Evolutionary conservation across 1,140 invertebrate genomes (phyloP), one percentile per base, ranked within the genome.

Genomic region (Panagrolaimus sp.): DNA sequence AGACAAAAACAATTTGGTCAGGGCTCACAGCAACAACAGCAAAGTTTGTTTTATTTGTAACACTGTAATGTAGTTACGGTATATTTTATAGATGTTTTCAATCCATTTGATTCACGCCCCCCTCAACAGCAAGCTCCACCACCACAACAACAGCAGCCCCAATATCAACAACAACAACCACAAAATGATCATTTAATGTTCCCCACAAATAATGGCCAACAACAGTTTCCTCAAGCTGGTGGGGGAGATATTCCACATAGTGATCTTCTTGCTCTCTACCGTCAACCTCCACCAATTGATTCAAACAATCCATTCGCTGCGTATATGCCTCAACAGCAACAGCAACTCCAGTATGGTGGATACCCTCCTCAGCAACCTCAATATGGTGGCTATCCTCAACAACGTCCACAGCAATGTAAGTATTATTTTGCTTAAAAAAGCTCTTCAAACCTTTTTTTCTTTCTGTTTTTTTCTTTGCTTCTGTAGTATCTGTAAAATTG

Each of bases 1-100:
- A 64, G 78, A 16, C 68, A 74, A 63, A 67, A 74, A 61, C 75
- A 80, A 48, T 61, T 68, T 14, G n/a, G 45, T 14, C 20, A 23
- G 3, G 70, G 70, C 3, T 27, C 48, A 8, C 23, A 27, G 7
- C 51, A 69, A 43, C 51, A 69, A 43, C 14, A 38, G 5, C 45
- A 57, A 57, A 20, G 31, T 66, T 13, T 38, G 65, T 45, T 38
- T 25, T 42, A 14, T 5, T 47, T n/a, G 43, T 27, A 25, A n/a
- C 5, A 16, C 43, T 42, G 11, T 38, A 4, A 63, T 43, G 61
- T 1, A 3, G 7, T 4, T 38, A 38, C 31, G 2, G 31, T 38
- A 38, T 4, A 2, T 38, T 38, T 51, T 64, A 9, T 13, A 31
- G 72, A 20, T 0, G 14, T 20, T 44, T 74, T 70, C 44, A 72